Percentiles rank a stretch among this genome's conserved stretches.
Conservation (phyloP, 1,140 invertebrate genomes). For the Penaeus japonicus region DNA sequence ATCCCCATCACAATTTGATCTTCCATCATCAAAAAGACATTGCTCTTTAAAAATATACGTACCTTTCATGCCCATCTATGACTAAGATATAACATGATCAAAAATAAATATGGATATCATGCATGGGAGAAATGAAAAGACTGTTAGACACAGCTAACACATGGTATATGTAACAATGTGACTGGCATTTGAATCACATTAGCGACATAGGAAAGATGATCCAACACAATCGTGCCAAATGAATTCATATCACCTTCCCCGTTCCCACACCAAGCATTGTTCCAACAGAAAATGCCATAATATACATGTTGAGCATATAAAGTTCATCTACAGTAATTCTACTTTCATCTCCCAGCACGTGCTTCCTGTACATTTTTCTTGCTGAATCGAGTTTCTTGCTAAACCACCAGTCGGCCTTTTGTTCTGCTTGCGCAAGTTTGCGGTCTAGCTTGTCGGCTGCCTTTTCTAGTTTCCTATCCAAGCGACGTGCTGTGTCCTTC, state of each 20-base stretch:
- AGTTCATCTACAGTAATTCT: slow-evolving; percentile 37
- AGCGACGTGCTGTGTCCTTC: slow-evolving; percentile 3
- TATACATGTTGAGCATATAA: slow-evolving; percentile 48
- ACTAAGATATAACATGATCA: no score
- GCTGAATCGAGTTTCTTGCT: slow-evolving; percentile 4
- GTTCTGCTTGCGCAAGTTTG: slow-evolving; percentile 2
- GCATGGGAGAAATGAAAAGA: no score
- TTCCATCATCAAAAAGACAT: no score
- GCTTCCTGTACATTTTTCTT: slow-evolving; percentile 15
- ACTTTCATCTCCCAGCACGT: slow-evolving; percentile 33
- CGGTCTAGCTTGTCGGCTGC: slow-evolving; percentile 33
- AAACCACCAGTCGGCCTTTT: slow-evolving; percentile 26
- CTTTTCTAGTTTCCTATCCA: slow-evolving; percentile 38
- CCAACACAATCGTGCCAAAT: background rate
- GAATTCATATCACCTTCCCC: slow-evolving; percentile 11
- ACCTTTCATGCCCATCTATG: no score
- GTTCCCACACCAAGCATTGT: slow-evolving; percentile 51
- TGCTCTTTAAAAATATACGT: no score
- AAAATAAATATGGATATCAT: no score
- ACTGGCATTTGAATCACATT: background rate
- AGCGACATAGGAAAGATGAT: background rate
- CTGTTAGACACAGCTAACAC: no score
- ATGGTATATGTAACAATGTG: background rate
- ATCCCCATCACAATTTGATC: no score
- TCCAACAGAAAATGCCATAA: slow-evolving; percentile 43